phyloP scores from a whole-genome alignment of 2,888 invertebrate genomes.

The Amiota minor region DNA sequence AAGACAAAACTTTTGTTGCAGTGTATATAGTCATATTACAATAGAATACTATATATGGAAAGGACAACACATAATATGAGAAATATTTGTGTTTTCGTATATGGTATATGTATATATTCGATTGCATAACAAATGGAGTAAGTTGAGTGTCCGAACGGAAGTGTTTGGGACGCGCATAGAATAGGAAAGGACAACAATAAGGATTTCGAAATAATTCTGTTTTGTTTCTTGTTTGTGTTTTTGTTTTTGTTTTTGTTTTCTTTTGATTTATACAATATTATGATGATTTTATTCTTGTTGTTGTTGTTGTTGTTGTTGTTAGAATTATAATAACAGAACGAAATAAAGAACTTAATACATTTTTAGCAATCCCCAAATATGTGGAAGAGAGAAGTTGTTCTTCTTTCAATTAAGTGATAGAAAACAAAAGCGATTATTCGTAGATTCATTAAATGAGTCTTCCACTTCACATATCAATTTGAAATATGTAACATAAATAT shows the following conservation, averaged over 20 bases:
- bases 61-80: background rate
- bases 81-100: background rate
- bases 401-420: constrained; percentile 17
- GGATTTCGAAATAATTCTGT: constrained; percentile 1
- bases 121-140: background rate
- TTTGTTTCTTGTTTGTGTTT: constrained; percentile 2
- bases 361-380: background rate
- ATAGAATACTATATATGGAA: background rate
- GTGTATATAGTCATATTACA: background rate
- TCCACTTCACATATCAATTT: too few species aligned
- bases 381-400: background rate
- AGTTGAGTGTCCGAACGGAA: background rate
- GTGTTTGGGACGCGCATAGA: background rate
- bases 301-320: constrained; percentile 9
- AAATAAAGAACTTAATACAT: background rate
- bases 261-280: background rate
- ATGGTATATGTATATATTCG: background rate
- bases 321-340: background rate
- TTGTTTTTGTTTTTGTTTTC: background rate
- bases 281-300: constrained; percentile 1
- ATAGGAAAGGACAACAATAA: background rate
- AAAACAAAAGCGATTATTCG: constrained; percentile 17
- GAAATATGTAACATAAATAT: too few species aligned
- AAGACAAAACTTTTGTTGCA: constrained; percentile 38
- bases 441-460: too few species aligned